Conservation (phyloP, 64 coral and sea anemone genomes). For the Cladopsammia gracilis region DNA sequence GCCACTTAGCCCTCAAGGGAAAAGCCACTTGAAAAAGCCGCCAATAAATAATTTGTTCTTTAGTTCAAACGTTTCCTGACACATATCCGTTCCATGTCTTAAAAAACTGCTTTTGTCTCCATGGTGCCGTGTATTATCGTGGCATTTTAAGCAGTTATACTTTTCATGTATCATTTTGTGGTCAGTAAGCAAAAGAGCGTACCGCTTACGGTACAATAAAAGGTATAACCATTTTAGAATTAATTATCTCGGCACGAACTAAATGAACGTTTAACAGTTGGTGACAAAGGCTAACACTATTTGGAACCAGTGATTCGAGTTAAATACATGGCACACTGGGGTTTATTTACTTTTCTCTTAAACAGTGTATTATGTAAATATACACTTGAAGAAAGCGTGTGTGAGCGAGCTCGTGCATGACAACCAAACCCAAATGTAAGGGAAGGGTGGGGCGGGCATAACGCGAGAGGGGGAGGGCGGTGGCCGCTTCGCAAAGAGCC, state of each 20-base stretch:
- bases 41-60: constrained; percentile 16
- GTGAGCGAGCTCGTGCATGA: background rate
- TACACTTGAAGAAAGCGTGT: background rate
- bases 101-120: background rate
- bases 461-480: too few relatives aligned
- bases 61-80: background rate
- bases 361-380: constrained; percentile 25
- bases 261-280: constrained; percentile 20
- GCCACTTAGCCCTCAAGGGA: constrained; percentile 2
- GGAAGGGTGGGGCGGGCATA: too few relatives aligned
- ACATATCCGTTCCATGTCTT: background rate
- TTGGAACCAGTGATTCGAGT: background rate
- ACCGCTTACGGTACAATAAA: too few relatives aligned
- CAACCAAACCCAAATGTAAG: background rate
- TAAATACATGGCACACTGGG: background rate
- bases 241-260: constrained; percentile 14
- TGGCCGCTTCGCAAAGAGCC: too few relatives aligned
- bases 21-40: background rate
- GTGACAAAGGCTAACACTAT: constrained; percentile 22
- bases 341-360: constrained; percentile 40
- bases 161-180: too few relatives aligned
- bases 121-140: background rate
- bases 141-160: background rate
- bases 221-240: background rate
- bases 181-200: too few relatives aligned